Percentiles rank a stretch among this genome's conserved stretches.
Conservation (phyloP, 2,113 vertebrate species). For the Anser brachyrhynchus region DNA sequence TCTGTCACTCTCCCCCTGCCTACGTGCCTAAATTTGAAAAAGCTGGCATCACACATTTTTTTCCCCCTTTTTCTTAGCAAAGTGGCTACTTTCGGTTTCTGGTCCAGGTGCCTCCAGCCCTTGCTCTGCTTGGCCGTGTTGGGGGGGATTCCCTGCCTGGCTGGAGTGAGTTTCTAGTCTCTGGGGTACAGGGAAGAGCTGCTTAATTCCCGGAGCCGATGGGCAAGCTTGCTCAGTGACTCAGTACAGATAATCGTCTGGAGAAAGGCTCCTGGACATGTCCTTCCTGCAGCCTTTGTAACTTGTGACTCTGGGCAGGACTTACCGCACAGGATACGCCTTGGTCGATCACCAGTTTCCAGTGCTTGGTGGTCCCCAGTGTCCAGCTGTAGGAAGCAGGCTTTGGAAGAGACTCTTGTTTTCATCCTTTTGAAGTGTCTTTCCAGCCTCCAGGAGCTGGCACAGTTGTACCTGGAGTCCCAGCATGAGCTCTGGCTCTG, state of each 20-base stretch:
- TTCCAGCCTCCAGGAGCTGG: not conserved
- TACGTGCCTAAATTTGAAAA: not conserved
- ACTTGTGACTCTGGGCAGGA: rapidly evolving
- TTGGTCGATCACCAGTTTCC: not conserved
- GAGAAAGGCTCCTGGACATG: not conserved
- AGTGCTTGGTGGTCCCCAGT: not conserved
- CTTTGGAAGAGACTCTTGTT: not conserved
- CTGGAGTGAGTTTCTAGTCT: not conserved
- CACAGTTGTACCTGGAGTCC: rapidly evolving
- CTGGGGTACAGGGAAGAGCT: not conserved
- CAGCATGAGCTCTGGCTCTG: not conserved
- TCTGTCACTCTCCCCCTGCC: not conserved
- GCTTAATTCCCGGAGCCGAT: not conserved
- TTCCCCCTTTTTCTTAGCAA: not conserved
- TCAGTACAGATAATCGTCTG: not conserved
- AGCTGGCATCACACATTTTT: not conserved
- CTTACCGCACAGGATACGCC: not conserved
- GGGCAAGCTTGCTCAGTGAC: not conserved
- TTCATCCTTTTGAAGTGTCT: not conserved
- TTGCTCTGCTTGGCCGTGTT: rapidly evolving
- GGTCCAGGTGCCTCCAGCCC: not conserved
- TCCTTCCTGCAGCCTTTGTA: not conserved
- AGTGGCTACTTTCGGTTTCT: not conserved
- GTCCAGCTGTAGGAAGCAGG: not conserved
- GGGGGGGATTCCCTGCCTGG: not conserved